Evolutionary conservation across 2,888 invertebrate species (phyloP), one percentile per base, ranked within the genome.

Genomic region (Gymnoscelis rufifasciata): DNA sequence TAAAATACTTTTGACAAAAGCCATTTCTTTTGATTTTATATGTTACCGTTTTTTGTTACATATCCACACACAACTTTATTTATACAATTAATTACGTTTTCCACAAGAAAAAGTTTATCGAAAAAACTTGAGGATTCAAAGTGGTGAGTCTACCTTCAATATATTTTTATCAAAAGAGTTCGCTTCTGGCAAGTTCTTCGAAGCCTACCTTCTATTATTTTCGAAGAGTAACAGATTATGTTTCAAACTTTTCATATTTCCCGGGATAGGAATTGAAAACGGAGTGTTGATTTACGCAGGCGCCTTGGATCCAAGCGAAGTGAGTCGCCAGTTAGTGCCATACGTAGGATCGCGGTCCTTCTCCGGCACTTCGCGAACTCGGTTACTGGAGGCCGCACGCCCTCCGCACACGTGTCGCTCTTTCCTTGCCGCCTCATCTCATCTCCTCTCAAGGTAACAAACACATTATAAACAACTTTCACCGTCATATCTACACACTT

Each of bases 211-310:
- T 6, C 26, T 6, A 6, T 1, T 26, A n/a, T 26, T 26, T 7
- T 8, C 7, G 26, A 8, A 7, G 7, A 26, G 19, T 19, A n/a
- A n/a, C n/a, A n/a, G n/a, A n/a, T n/a, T 19, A 19, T 19, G 2
- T 19, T 26, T 3, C 26, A 6, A 7, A 7, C 5, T 6, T 26
- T 8, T 15, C 7, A 36, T 57, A 53, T 58, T 73, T 75, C 74
- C 74, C 74, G 75, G 72, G 62, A 35, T 62, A 46, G 60, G 60
- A 65, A 76, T 76, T 75, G 65, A 71, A 70, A 77, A 74, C 76
- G 78, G 68, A 26, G 26, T 68, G 57, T 63, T 64, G 52, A 55
- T 46, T 46, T 57, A 73, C 83, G 83, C 83, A 82, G 76, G 83
- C 83, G 83, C 73, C 50, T 55, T 55, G 40, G 57, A 64, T 40